A percentile compares a stretch with the other conserved stretches of the same genome.
These are phyloP conservation scores for Sebastes matsubarae DNA, from an alignment of 2,797 vertebrate species.

Conservation along the genomic window DNA sequence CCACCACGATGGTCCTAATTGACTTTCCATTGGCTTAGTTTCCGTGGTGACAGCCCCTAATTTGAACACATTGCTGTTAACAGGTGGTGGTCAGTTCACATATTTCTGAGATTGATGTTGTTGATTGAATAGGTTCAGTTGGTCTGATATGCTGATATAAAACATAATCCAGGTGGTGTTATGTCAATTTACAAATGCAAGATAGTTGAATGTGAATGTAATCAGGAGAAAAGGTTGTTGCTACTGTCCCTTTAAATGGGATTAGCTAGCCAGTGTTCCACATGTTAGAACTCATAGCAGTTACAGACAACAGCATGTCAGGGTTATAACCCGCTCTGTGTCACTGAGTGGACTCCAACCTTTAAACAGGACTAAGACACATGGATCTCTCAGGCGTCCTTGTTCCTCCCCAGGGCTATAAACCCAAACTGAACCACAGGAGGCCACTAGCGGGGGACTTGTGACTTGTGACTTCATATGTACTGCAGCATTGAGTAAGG, in stretches of 20 bases:
- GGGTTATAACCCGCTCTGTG: background rate
- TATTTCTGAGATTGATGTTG: background rate
- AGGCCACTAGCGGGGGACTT: background rate
- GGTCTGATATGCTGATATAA: background rate
- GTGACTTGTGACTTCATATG: constrained; percentile 17
- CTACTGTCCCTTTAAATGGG: too few relatives aligned
- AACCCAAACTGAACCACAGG: constrained; percentile 9
- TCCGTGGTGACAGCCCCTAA: too few relatives aligned
- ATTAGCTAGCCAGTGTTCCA: too few relatives aligned
- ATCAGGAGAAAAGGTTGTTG: background rate
- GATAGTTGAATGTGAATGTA: background rate
- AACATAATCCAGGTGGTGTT: background rate
- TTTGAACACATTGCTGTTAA: too few relatives aligned
- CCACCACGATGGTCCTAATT: too few relatives aligned
- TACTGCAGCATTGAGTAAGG: constrained; percentile 13
- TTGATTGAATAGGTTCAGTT: background rate
- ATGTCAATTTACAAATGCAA: background rate
- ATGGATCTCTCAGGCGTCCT: constrained; percentile 17
- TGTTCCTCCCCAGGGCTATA: background rate
- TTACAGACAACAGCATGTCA: background rate
- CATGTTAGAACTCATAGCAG: background rate
- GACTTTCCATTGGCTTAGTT: too few relatives aligned
- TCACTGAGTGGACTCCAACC: background rate
- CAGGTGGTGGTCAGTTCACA: too few relatives aligned
- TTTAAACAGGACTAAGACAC: constrained; percentile 19